Base-by-base conservation (phyloP, 2,888 invertebrate genomes). In the Carabus problematicus region DNA sequence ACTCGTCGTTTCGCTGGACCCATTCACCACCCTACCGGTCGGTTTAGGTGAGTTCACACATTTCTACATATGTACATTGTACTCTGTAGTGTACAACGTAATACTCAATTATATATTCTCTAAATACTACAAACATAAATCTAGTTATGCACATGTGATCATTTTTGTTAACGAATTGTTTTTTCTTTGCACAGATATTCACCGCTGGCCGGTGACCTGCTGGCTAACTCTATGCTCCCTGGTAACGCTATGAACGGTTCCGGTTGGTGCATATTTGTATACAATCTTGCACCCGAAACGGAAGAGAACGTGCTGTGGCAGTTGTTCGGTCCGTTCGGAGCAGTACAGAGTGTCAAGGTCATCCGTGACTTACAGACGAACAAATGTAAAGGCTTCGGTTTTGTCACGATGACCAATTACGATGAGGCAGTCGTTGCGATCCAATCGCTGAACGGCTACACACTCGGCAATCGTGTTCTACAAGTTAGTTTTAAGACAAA, bases 351-450 rank as follows among this genome's bases (percentile, higher is more conserved):
- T 85, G 97, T 97, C 76, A 97, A 97, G 87, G 96, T 97, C 77
- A 95, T 97, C 81, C 91, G 95, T 79, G 97, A 97, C 86, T 89
- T 94, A 77, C 92, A 94, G 79, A 96, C 96, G 75, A 95, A 95
- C 86, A 97, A 97, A 84, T 97, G 97, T 86, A 97, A 97, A 87
- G 98, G 98, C 73, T 98, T 97, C 84, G 98, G 97, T 75, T 97
- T 97, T 83, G 97, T 98, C 76, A 97, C 97, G 74, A 98, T 98
- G 97, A 96, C 96, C 81, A 96, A 97, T 84, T 97, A 98, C 81
- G 97, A 97, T 79, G 97, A 98, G 84, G 95, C 97, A 71, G 91
- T 96, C 73, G 93, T 95, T 77, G 97, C 98, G 76, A 97, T 97
- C 80, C 95, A 96, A 84, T 95, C 95, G 74, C 87, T 98, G 80